Base-by-base conservation (phyloP, 92 coral and sea anemone genomes). In the Isaurus tuberculatus region DNA sequence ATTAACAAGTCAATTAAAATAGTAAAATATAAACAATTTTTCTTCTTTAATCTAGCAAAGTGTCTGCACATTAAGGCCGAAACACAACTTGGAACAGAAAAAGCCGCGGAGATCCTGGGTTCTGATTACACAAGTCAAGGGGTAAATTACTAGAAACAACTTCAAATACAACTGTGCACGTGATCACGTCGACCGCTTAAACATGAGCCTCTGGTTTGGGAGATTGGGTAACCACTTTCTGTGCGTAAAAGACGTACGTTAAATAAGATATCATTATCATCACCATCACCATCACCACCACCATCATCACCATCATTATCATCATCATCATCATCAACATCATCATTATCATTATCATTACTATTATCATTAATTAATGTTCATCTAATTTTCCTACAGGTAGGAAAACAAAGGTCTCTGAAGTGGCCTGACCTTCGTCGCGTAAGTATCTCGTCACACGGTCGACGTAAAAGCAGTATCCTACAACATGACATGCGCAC, bases 51-150 rank as follows among this genome's bases (percentile, higher is more conserved):
- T 43, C 17, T 84, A 89, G 92, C 86, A 9, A 72, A 73, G 32
- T 32, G 83, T 68, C 53, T 89, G 25, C 84, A 73, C 22, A 58
- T 79, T 29, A 88, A 89, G 73, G 89, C 89, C 22, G 89, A 66
- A 80, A 73, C 64, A 20, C 86, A 89, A 33, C 69, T 89, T 51
- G 89, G 89, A 32, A 29, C 40, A 7, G 89, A 89, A 20, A 70
- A 85, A 25, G 86, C 84, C 30, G 73, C 70, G 10, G 87, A 89
- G 42, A 26, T 85, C 32, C 49, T 69, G 11, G 80, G 73, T 26
- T 48, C 58, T 28, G 84, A 84, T 49, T 84, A 65, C 81, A 86
- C 83, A 28, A 9, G 86, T 31, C 63, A 70, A 30, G 63, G 33
- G 57, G 82, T 77, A 77, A 40, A 67, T n/a, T 2, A 2, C 31